These are phyloP conservation scores for Tonatia bakeri DNA, from an alignment of 2,113 vertebrate genomes.

Conservation along the genomic window DNA sequence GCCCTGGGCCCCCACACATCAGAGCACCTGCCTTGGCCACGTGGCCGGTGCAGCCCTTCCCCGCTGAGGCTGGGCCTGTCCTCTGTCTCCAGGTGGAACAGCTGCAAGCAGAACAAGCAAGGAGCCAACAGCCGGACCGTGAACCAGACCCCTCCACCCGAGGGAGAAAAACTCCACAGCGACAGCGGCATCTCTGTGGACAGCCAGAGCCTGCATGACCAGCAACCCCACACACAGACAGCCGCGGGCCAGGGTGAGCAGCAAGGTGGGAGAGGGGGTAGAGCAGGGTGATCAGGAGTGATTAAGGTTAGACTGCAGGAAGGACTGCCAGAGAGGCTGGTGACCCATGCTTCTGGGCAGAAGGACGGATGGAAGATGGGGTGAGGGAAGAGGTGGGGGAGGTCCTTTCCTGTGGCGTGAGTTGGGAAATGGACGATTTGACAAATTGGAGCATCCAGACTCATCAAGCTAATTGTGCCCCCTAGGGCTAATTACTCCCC, in stretches of 20 bases:
- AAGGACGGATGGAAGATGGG: not conserved
- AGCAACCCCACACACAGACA: constrained; percentile 85
- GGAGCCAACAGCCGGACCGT: constrained; percentile 92
- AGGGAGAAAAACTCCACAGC: constrained; percentile 97
- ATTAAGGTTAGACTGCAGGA: not conserved
- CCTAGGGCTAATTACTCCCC: constrained; percentile 70
- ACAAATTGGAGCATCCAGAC: constrained; percentile 45
- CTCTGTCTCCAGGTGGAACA: constrained; percentile 90
- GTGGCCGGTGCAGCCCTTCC: accelerated
- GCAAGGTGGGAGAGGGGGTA: accelerated
- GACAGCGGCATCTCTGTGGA: constrained; percentile 99
- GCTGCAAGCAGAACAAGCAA: constrained; percentile 97
- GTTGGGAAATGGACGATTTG: constrained; percentile 38
- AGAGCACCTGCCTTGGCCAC: not conserved
- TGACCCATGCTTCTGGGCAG: no score
- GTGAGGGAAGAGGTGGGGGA: not conserved
- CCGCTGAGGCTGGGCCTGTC: not conserved
- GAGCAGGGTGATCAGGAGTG: not conserved
- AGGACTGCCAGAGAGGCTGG: not conserved
- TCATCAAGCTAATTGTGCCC: constrained; percentile 74
- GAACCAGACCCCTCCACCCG: constrained; percentile 94
- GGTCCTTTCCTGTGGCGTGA: not conserved
- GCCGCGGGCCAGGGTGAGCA: constrained; percentile 82
- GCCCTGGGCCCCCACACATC: accelerated
- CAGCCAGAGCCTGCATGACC: constrained; percentile 96